Evolutionary conservation across 1,140 invertebrate genomes (phyloP).

Genomic region (Dendroctonus valens): DNA sequence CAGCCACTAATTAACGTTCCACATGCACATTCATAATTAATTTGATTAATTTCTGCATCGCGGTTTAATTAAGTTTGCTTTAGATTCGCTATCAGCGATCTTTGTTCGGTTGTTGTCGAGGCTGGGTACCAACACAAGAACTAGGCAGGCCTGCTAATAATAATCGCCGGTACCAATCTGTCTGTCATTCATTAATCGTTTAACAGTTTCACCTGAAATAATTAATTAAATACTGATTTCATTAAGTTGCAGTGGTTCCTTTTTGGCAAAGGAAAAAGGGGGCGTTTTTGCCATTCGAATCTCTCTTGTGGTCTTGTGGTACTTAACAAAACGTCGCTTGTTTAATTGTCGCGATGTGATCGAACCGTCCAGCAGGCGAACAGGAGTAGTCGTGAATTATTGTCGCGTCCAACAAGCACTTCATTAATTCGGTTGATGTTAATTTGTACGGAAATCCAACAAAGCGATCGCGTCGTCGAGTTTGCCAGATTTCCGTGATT

Average conservation of each 20-base stretch:
- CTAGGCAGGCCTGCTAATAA: neutral
- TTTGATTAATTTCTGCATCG: conserved; percentile 13
- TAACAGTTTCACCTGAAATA: no score
- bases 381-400: neutral
- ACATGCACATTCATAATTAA: conserved; percentile 22
- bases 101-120: neutral
- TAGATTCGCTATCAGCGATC: conserved; percentile 12
- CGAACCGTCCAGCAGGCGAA: neutral
- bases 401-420: conserved; percentile 16
- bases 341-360: neutral
- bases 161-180: neutral
- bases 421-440: conserved; percentile 23
- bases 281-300: no score
- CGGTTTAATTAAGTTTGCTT: conserved; percentile 23
- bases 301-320: no score
- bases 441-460: conserved; percentile 25
- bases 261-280: no score
- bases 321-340: no score
- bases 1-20: conserved; percentile 9
- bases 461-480: conserved; percentile 17
- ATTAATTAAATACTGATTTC: no score
- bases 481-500: conserved; percentile 24
- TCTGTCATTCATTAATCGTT: neutral
- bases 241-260: no score
- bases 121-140: no score